phyloP scores from a whole-genome alignment of 2,113 vertebrate genomes.

The Lycocorax pyrrhopterus region DNA sequence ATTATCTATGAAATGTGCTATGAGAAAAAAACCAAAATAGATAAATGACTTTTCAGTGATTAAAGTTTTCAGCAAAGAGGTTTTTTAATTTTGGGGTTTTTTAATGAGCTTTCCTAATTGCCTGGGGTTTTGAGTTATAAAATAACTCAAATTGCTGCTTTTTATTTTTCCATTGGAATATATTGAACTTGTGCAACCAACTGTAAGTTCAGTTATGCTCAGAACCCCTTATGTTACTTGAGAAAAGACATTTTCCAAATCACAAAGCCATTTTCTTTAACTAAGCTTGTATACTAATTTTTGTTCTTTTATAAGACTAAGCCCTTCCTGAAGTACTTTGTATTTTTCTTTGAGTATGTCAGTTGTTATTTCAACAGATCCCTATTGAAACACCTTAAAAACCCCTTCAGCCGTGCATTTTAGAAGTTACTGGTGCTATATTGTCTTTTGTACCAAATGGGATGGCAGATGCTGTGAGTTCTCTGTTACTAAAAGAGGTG shows the following conservation, averaged over 20 bases:
- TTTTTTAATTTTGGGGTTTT: background rate
- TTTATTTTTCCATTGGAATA: background rate
- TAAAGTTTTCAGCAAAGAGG: background rate
- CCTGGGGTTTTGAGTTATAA: background rate
- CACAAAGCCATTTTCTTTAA: background rate
- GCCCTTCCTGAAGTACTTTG: background rate
- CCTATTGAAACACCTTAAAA: background rate
- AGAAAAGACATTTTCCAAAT: background rate
- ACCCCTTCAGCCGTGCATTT: background rate
- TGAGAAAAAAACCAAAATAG: background rate
- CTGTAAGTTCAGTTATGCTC: background rate
- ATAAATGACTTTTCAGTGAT: background rate
- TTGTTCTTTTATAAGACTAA: background rate
- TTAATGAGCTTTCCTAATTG: background rate
- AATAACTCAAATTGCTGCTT: background rate
- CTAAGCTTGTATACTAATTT: background rate
- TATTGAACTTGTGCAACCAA: background rate
- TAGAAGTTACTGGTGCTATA: background rate
- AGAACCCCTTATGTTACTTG: background rate
- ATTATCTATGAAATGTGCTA: background rate
- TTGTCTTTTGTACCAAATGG: background rate
- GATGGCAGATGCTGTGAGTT: background rate
- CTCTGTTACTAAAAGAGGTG: background rate
- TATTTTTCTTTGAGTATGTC: background rate
- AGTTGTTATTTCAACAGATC: background rate